These are phyloP conservation scores for Plectropomus leopardus DNA, from an alignment of 2,113 vertebrate species.

Conservation along the genomic window DNA sequence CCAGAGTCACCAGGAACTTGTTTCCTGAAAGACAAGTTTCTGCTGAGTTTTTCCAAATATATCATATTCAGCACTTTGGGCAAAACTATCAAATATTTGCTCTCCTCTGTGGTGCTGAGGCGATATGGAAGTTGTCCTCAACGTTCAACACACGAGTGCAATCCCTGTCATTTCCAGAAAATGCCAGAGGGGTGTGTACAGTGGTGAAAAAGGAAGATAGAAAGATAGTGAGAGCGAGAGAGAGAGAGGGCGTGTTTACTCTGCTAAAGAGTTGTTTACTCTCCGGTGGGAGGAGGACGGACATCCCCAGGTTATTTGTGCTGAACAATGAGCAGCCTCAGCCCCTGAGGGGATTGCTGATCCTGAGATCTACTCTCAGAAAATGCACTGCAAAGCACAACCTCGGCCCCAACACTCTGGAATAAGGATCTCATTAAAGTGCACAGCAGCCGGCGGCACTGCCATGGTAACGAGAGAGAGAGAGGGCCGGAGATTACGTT, in stretches of 20 bases:
- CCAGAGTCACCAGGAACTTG: not conserved
- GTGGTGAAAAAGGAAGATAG: not conserved
- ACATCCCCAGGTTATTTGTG: conserved; percentile 62
- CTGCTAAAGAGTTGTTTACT: conserved; percentile 61
- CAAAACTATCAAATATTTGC: not conserved
- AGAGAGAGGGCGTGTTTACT: conserved; percentile 45
- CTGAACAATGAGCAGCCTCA: conserved; percentile 66
- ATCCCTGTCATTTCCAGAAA: conserved; percentile 5
- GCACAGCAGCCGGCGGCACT: conserved; percentile 41
- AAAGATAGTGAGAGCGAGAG: not conserved
- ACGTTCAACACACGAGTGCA: no score
- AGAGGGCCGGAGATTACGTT: not conserved
- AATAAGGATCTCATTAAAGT: conserved; percentile 66
- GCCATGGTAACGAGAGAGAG: conserved; percentile 42
- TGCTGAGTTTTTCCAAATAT: not conserved
- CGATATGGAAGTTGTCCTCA: not conserved
- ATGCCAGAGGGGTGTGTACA: not conserved
- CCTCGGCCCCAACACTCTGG: conserved; percentile 13
- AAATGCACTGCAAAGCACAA: conserved; percentile 70
- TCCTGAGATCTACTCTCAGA: conserved; percentile 59
- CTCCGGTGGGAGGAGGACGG: conserved; percentile 54
- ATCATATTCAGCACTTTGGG: not conserved
- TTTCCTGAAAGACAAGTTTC: not conserved
- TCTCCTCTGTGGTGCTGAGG: not conserved
- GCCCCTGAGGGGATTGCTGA: conserved; percentile 60